Evolutionary conservation across 2,113 vertebrate genomes (phyloP).

Genomic region (Ivindomyrus marchei): DNA sequence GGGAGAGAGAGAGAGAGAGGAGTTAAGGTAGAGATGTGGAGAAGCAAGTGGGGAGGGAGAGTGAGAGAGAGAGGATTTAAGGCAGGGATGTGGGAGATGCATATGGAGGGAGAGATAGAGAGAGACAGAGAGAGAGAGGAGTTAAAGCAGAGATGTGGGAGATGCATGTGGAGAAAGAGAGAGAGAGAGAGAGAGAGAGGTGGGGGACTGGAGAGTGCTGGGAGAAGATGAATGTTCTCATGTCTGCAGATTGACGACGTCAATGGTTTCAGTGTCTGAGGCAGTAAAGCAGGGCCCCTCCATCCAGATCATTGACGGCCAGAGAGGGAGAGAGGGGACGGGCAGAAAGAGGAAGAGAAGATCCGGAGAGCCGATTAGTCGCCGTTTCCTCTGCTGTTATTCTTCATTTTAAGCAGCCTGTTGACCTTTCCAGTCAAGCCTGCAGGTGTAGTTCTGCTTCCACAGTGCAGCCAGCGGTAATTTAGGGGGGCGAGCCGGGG

Average conservation of each 20-base stretch:
- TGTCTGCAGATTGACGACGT: slow-evolving; percentile 40
- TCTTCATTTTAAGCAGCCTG: slow-evolving; percentile 67
- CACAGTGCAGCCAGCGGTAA: slow-evolving; percentile 46
- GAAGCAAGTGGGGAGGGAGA: slow-evolving; percentile 13
- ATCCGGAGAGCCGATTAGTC: slow-evolving; percentile 51
- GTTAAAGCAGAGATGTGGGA: slow-evolving; percentile 19
- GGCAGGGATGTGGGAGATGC: slow-evolving; percentile 18
- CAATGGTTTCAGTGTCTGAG: slow-evolving; percentile 37
- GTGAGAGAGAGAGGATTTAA: slow-evolving; percentile 8
- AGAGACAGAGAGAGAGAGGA: neutral
- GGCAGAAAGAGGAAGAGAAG: slow-evolving; percentile 24
- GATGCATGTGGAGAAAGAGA: slow-evolving; percentile 19
- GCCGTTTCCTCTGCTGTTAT: slow-evolving; percentile 39
- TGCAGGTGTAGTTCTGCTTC: slow-evolving; percentile 57
- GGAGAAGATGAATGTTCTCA: slow-evolving; percentile 35
- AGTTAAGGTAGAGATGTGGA: neutral
- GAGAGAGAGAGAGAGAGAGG: neutral
- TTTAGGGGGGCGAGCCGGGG: slow-evolving; percentile 47
- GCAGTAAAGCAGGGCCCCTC: slow-evolving; percentile 35
- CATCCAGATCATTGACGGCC: slow-evolving; percentile 16
- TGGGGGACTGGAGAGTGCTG: neutral
- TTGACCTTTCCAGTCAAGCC: slow-evolving; percentile 62
- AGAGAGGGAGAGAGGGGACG: neutral
- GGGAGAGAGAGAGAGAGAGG: slow-evolving; percentile 6
- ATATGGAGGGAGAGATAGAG: neutral